Base-by-base conservation (phyloP, 2,888 invertebrate genomes). In the Proisotoma minuta region DNA sequence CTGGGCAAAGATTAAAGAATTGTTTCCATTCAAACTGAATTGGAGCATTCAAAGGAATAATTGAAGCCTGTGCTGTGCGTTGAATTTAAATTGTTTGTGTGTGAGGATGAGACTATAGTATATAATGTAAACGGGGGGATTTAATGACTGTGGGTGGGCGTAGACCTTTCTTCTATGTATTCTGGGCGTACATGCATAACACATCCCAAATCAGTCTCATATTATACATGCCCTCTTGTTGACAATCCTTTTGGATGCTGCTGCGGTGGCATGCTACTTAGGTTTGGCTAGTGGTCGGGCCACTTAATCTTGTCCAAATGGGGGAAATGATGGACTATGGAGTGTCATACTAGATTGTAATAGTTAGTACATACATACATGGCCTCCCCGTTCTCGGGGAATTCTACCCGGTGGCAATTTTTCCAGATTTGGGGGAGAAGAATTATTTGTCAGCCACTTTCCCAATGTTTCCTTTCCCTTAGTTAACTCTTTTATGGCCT, bases 381-480 rank as follows among this genome's bases (percentile, higher is more conserved):
- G n/a, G n/a, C n/a, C n/a, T n/a, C n/a, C n/a, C n/a, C n/a, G n/a
- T n/a, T n/a, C n/a, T n/a, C n/a, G n/a, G n/a, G n/a, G 20, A 43
- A 43, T n/a, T n/a, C 4, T 43, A 43, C 27, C 51, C 51, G 27
- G 15, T 51, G 18, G n/a, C 51, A 51, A 26, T 51, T 51, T 51
- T 51, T 24, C 51, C 51, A 26, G 51, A 51, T 51, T 51, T 51
- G 28, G 8, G 12, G 2, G 4, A 27, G n/a, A n/a, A n/a, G 51
- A 51, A 51, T 51, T 51, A 51, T 51, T 51, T 51, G 51, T 51
- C 27, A 51, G 18, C 51, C 51, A 27, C 18, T 27, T n/a, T n/a
- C 28, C 28, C 3, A 51, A 51, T 51, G 51, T 51, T 51, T 51
- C 51, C 28, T 27, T 24, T 26, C 51, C 27, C 28, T 18, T 10